Evolutionary conservation across 2,888 invertebrate genomes (phyloP), one percentile per base, ranked within the genome.

Genomic region (Xiphydria camelus): DNA sequence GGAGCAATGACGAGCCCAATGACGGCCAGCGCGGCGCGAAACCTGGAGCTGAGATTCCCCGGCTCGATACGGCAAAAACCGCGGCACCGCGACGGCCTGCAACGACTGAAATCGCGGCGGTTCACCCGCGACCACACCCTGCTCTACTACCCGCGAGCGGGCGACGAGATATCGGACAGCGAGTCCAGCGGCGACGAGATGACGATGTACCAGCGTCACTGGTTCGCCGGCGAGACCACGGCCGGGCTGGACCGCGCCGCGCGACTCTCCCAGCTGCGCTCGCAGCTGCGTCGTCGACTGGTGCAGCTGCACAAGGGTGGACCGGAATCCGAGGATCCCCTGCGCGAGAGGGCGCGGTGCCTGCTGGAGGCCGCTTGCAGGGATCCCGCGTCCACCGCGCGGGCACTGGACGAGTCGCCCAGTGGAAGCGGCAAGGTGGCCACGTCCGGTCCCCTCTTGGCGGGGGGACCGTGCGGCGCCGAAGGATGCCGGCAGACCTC

Each of bases 401-500:
- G 61, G 31, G 57, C 62, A 2, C 18, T 34, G 17, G 9, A 15
- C 34, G 18, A 34, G 12, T 15, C n/a, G 3, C 34, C 34, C 14
- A 18, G 2, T 17, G 52, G 53, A 2, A 52, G 53, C 3, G n/a
- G n/a, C n/a, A 72, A 66, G 51, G 44, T 60, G 5, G n/a, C n/a
- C n/a, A 41, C 51, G 4, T 46, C 55, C 6, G 70, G 68, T 10
- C 71, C 73, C 2, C 53, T 73, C 1, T 48, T 73, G 18, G 66
- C 70, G 4, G 75, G 75, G 7, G 68, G 68, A 2, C 52, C 49
- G 1, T 76, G 76, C 37, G 66, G 69, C 3, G 66, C 61, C 0
- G 72, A 73, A 4, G 72, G 70, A 19, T 78, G 78, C 51, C 68
- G 64, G 12, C 75, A 76, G 50, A 68, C 75, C 1, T 85, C 89